Evolutionary conservation across 2,888 invertebrate genomes (phyloP), one percentile per base, ranked within the genome.

Genomic region (Drosophila aldrichi): DNA sequence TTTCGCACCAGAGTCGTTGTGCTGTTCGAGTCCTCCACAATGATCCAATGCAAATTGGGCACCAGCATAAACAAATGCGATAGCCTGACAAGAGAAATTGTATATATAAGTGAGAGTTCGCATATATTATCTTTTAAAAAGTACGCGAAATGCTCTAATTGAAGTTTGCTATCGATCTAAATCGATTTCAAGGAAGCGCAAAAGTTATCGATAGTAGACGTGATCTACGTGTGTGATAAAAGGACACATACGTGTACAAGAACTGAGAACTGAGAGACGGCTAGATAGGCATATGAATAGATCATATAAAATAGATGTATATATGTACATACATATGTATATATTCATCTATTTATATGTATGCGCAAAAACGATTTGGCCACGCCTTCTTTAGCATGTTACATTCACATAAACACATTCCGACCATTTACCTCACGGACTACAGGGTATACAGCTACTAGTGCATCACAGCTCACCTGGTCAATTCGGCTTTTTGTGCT

Each of bases 401-500:
- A 32, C 10, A 32, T 20, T 10, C 41, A 41, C 41, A 20, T 41
- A 41, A 41, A 41, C 2, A 41, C 41, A 20, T 41, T 1, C 22
- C 14, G 9, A 8, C 22, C 44, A 22, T 16, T 44, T 0, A 1
- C 16, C 3, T 10, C 46, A n/a, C 9, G 2, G 5, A 0, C 7
- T 32, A 49, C 12, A 32, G 18, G 18, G 49, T 32, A 46, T n/a
- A 5, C 22, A 16, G 2, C 1, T 29, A 16, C 25, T 4, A 2
- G 0, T 16, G 8, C 2, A 7, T 18, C 9, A 12, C 4, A n/a
- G 40, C 79, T 92, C 93, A 95, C 96, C 96, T 95, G 58, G 98
- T 98, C 14, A 99, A 94, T 93, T 99, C 99, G 12, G 98, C 98
- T 93, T 98, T 98, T 93, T 99, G 98, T 36, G 96, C 96, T 44